Conservation (phyloP, 64 coral and sea anemone species). For the Montipora capricornis region DNA sequence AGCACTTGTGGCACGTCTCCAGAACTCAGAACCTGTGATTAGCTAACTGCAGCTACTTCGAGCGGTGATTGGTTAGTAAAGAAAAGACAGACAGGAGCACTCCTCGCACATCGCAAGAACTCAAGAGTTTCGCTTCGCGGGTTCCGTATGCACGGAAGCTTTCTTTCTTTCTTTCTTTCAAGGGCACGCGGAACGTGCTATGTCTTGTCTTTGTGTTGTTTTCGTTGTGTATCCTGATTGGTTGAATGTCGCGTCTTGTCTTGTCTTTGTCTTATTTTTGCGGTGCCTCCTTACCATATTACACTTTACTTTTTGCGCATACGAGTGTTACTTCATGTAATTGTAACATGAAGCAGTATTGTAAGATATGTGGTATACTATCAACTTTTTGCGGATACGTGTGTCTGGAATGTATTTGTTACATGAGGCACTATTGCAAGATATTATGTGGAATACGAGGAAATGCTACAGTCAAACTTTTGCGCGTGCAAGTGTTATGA, state of each 20-base stretch:
- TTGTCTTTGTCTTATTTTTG: neutral
- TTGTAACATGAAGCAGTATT: neutral
- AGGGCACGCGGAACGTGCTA: too few species aligned
- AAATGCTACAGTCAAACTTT: too few species aligned
- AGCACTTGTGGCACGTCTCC: too few species aligned
- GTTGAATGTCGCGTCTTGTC: neutral
- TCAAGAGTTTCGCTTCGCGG: neutral
- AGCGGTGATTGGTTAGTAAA: neutral
- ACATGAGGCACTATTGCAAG: too few species aligned
- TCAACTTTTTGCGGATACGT: neutral
- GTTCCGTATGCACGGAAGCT: too few species aligned
- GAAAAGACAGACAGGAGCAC: neutral
- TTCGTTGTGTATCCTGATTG: neutral
- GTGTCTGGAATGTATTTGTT: too few species aligned
- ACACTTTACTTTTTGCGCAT: neutral
- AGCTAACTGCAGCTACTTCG: too few species aligned
- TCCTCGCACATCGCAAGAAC: neutral
- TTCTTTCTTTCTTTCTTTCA: too few species aligned
- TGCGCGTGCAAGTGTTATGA: too few species aligned
- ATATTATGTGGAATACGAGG: too few species aligned
- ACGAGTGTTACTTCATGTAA: slow-evolving; percentile 2
- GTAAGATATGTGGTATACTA: neutral
- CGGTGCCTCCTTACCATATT: neutral
- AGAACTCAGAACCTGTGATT: too few species aligned
- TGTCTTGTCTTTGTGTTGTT: too few species aligned